These are phyloP conservation scores for Aeoliscus strigatus DNA, from an alignment of 2,797 vertebrate species.

Conservation along the genomic window DNA sequence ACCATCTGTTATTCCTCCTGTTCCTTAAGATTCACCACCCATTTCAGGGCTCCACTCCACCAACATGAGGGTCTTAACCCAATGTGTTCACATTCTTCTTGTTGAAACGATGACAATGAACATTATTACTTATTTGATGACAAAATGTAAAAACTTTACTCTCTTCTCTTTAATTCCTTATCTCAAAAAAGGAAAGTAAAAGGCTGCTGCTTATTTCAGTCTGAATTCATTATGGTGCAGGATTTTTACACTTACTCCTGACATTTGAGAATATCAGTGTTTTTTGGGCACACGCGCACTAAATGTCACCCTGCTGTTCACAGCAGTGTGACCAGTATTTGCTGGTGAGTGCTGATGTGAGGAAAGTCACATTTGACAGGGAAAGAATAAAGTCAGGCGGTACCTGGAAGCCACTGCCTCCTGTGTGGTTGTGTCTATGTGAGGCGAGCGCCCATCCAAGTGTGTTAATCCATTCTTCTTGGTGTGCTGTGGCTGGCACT, in stretches of 20 bases:
- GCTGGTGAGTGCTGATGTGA: conserved; percentile 28
- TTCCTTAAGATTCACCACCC: too few relatives aligned
- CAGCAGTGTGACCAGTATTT: conserved; percentile 16
- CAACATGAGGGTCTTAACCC: too few relatives aligned
- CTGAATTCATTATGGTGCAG: conserved; percentile 29
- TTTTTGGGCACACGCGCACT: conserved; percentile 23
- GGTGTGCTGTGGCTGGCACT: conserved; percentile 48
- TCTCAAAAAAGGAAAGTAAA: too few relatives aligned
- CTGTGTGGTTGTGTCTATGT: conserved; percentile 8
- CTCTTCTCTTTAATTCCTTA: too few relatives aligned
- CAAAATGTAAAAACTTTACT: too few relatives aligned
- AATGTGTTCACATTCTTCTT: too few relatives aligned
- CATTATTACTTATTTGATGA: too few relatives aligned
- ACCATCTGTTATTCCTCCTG: too few relatives aligned
- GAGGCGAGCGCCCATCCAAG: conserved; percentile 38
- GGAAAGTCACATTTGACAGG: conserved; percentile 17
- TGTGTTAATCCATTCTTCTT: conserved; percentile 64
- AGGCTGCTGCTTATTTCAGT: too few relatives aligned
- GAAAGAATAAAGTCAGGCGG: conserved; percentile 9
- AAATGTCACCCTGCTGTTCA: conserved; percentile 51
- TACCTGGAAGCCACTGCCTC: conserved; percentile 24
- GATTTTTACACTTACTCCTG: conserved; percentile 37
- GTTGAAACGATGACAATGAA: too few relatives aligned
- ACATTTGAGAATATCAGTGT: conserved; percentile 60
- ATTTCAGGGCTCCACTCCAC: too few relatives aligned